A percentile compares a stretch with the other conserved stretches of the same genome.
Conservation (phyloP, 2,888 invertebrate genomes). For the Polymixis flavicincta region DNA sequence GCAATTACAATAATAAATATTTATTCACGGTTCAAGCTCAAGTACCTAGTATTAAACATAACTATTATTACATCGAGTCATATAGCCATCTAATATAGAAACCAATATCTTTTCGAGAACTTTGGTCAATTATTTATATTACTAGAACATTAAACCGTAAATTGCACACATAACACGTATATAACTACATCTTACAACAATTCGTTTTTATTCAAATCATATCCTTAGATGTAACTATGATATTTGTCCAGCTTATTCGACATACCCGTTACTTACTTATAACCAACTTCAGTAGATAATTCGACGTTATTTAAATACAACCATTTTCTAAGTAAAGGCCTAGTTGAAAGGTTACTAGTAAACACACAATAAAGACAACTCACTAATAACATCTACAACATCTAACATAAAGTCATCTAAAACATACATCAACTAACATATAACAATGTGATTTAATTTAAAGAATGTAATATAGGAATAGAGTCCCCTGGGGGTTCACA, state of each 20-base stretch:
- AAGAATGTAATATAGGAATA: slow-evolving; percentile 62
- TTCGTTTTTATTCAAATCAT: slow-evolving; percentile 36
- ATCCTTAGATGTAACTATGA: slow-evolving; percentile 40
- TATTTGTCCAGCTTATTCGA: slow-evolving; percentile 48
- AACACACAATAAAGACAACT: slow-evolving; percentile 54
- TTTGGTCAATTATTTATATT: slow-evolving; percentile 46
- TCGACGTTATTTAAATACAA: slow-evolving; percentile 55
- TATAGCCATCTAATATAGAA: slow-evolving; percentile 26
- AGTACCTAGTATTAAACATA: slow-evolving; percentile 28
- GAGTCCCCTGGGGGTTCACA: slow-evolving; percentile 23
- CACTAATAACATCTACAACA: slow-evolving; percentile 49
- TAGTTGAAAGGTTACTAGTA: slow-evolving; percentile 35
- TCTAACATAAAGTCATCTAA: slow-evolving; percentile 55
- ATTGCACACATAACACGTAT: slow-evolving; percentile 57
- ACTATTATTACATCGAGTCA: slow-evolving; percentile 24
- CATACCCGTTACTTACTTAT: slow-evolving; percentile 58
- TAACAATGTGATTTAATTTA: slow-evolving; percentile 17
- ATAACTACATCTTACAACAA: slow-evolving; percentile 47
- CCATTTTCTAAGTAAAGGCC: slow-evolving; percentile 55
- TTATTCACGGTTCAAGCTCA: slow-evolving; percentile 28
- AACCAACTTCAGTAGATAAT: slow-evolving; percentile 49
- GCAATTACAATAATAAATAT: slow-evolving; percentile 43
- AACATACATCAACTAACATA: slow-evolving; percentile 50
- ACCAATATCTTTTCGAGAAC: slow-evolving; percentile 36
- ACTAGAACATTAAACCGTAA: slow-evolving; percentile 37